Conservation (phyloP, 2,113 vertebrate genomes). For the Cinclus mexicanus region DNA sequence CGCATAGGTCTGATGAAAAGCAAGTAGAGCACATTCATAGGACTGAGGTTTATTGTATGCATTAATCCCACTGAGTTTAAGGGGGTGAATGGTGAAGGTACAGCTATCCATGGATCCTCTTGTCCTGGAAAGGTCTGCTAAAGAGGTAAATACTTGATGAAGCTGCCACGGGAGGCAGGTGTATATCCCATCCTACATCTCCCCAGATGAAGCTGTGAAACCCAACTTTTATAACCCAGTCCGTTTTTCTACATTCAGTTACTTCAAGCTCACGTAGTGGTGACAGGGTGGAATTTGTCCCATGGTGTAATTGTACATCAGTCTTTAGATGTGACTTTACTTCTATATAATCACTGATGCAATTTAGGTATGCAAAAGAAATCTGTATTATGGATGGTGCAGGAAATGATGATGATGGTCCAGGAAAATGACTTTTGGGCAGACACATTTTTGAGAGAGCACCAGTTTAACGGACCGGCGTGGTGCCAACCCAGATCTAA, state of each 20-base stretch:
- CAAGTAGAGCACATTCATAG: fast-evolving
- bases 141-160: background rate
- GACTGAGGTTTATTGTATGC: background rate
- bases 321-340: background rate
- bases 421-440: background rate
- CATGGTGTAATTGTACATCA: background rate
- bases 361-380: background rate
- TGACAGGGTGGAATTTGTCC: background rate
- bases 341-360: background rate
- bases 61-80: background rate
- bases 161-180: background rate
- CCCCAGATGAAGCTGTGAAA: background rate
- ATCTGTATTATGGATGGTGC: background rate
- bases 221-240: background rate
- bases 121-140: background rate
- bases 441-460: background rate
- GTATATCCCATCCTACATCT: background rate
- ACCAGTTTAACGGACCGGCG: background rate
- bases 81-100: background rate
- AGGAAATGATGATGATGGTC: background rate
- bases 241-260: background rate
- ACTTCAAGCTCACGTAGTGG: background rate
- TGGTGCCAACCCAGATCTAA: background rate
- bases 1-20: background rate
- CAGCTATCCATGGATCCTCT: background rate